Evolutionary conservation across 1,140 invertebrate species (phyloP).

Genomic region (Solenopsis invicta): DNA sequence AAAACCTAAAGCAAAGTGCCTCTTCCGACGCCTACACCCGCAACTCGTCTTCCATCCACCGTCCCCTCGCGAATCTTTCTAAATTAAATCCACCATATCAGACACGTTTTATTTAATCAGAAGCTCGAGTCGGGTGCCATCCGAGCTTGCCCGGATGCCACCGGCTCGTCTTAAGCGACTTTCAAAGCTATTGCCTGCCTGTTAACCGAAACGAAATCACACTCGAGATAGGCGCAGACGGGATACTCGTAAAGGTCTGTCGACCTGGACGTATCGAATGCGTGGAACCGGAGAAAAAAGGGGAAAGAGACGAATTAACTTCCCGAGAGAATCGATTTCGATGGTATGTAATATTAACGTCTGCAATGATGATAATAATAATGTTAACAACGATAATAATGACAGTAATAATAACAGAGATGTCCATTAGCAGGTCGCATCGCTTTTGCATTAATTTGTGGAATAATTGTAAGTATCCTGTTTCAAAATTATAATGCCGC

Average conservation of each 20-base stretch:
- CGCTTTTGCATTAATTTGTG: constrained; percentile 49
- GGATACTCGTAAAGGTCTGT: constrained; percentile 63
- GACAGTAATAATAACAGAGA: constrained; percentile 28
- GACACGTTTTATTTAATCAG: constrained; percentile 86
- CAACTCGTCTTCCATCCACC: constrained; percentile 61
- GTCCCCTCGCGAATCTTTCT: constrained; percentile 72
- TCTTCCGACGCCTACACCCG: constrained; percentile 53
- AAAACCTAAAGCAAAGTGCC: constrained; percentile 70
- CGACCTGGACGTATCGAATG: constrained; percentile 62
- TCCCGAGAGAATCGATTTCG: constrained; percentile 36
- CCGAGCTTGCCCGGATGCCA: constrained; percentile 53
- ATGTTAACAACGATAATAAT: not conserved
- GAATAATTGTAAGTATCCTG: constrained; percentile 41
- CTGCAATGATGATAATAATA: not conserved
- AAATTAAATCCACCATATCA: constrained; percentile 86
- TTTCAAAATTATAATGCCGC: constrained; percentile 61
- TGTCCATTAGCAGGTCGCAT: constrained; percentile 44
- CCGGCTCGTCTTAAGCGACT: constrained; percentile 78
- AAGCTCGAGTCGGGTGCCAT: constrained; percentile 57
- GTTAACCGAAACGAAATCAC: constrained; percentile 77
- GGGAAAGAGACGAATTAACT: constrained; percentile 15
- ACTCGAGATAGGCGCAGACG: constrained; percentile 69
- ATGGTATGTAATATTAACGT: constrained; percentile 7
- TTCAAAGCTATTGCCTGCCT: constrained; percentile 76
- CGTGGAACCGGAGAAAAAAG: constrained; percentile 23